These are phyloP conservation scores for Oligia latruncula DNA, from an alignment of 2,888 invertebrate genomes.

Conservation along the genomic window DNA sequence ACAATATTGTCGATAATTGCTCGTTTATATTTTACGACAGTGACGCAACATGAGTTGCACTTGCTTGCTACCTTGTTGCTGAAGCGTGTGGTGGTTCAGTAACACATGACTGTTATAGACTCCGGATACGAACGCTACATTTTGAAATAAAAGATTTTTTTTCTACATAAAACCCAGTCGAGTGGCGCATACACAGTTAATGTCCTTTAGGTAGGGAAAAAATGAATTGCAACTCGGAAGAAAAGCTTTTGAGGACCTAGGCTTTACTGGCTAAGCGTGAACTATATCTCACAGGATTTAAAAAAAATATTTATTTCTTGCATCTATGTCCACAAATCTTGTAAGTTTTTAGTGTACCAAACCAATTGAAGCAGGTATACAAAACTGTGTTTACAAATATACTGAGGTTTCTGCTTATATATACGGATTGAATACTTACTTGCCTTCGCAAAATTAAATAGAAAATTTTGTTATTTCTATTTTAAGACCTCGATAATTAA, in stretches of 20 bases:
- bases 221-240: neutral
- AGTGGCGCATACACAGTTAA: neutral
- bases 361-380: too few relatives aligned
- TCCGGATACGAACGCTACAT: neutral
- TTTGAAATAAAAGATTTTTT: neutral
- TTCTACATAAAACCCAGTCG: neutral
- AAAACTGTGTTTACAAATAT: neutral
- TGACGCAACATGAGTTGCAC: conserved; percentile 12
- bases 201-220: too few relatives aligned
- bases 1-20: neutral
- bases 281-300: neutral
- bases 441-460: neutral
- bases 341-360: neutral
- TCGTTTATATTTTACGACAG: neutral
- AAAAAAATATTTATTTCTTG: neutral
- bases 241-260: neutral
- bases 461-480: neutral
- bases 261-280: neutral
- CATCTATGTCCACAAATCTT: neutral
- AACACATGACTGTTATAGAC: neutral
- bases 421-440: neutral
- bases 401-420: neutral
- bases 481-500: neutral
- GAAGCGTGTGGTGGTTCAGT: too few relatives aligned
- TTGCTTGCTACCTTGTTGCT: neutral